A percentile compares a stretch with the other conserved stretches of the same genome.
Evolutionary conservation across 2,113 vertebrate species (phyloP).

Genomic region (Mellivora capensis): DNA sequence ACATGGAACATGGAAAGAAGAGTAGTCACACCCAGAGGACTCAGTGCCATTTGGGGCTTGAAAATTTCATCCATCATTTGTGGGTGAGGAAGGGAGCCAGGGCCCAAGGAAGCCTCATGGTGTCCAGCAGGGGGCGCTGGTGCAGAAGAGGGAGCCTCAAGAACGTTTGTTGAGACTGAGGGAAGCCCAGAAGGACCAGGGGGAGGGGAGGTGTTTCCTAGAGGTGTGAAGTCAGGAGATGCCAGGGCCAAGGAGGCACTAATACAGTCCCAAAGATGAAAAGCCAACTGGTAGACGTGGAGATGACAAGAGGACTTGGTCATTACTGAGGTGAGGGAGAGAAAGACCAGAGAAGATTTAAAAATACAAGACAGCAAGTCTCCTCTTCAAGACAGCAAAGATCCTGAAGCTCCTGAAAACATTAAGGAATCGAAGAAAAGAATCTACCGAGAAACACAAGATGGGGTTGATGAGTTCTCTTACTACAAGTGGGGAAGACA

Average conservation of each 20-base stretch:
- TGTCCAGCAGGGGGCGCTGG: not conserved
- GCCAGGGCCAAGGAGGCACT: not conserved
- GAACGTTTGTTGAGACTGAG: too few species aligned
- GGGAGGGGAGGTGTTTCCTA: not conserved
- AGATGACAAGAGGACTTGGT: not conserved
- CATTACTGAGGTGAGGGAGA: not conserved
- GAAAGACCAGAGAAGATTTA: not conserved
- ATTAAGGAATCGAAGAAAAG: not conserved
- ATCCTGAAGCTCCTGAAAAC: not conserved
- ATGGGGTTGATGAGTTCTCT: not conserved
- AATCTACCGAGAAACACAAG: not conserved
- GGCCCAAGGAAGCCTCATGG: not conserved
- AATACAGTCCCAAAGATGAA: not conserved
- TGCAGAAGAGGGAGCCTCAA: not conserved
- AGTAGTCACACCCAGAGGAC: accelerated
- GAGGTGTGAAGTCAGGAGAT: not conserved
- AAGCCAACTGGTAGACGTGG: not conserved
- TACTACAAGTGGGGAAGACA: not conserved
- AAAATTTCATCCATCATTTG: not conserved
- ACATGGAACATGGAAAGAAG: not conserved
- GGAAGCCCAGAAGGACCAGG: not conserved
- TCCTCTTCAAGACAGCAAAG: not conserved
- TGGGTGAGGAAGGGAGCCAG: accelerated
- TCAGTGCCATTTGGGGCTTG: accelerated
- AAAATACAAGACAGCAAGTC: not conserved